Evolutionary conservation across 30 jellyfish, hydroid and myxozoan species (phyloP), one percentile per base, ranked within the genome.

Genomic region (Chrysaora quinquecirrha): DNA sequence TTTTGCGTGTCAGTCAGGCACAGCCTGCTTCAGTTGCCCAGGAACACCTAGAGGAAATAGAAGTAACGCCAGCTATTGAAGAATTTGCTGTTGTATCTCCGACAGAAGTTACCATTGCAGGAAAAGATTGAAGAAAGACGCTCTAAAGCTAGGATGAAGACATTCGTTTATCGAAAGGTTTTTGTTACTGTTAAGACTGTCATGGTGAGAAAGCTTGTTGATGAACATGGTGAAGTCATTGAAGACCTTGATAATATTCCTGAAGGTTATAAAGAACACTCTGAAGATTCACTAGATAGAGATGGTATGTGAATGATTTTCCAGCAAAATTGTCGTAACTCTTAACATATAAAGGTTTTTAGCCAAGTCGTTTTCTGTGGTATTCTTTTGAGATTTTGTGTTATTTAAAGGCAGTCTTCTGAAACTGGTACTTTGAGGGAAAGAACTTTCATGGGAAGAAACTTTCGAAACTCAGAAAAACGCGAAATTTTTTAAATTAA

Each of bases 81-180:
- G 89, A 79, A 21, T 79, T 30, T 38, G 14, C 81, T 23, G 75
- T 61, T 3, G 30, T 79, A 1, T 14, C 89, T 2, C 46, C 58
- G 30, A 73, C 47, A 11, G 89, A 79, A 11, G 34, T 46, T 21
- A 46, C 7, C 14, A 64, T 27, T 4, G 89, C 89, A n/a, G n/a
- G 89, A 79, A 27, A 33, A 33, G 21, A 27, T 24, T 14, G 82
- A 62, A 48, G 75, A 79, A 47, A 38, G 28, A 34, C 70, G 48
- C n/a, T 52, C 89, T 1, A 64, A 48, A 64, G 70, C 47, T 1
- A 49, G 48, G 30, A 72, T 60, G 64, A 83, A 73, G 65, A 83
- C 94, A 1, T 71, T 67, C 58, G 94, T 83, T 9, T 83, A 83
- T 76, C 23, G 94, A n/a, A 71, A 72, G 48, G 94, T 49, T 0